Conservation (phyloP, 2,797 vertebrate genomes). For the Pelodytes ibericus region DNA sequence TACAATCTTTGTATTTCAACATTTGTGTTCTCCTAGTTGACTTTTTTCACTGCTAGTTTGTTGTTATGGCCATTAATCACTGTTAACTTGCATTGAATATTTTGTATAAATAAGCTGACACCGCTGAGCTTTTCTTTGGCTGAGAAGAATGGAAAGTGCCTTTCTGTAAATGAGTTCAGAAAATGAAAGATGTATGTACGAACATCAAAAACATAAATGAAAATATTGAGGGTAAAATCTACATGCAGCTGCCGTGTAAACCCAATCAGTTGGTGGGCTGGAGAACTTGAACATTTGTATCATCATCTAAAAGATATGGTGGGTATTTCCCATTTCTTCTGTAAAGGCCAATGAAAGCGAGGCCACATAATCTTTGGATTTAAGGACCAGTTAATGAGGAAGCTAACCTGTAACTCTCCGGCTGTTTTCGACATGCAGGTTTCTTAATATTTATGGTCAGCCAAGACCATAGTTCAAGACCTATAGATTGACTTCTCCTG, state of each 20-base stretch:
- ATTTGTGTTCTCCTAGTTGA: constrained; percentile 48
- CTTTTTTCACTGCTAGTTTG: constrained; percentile 47
- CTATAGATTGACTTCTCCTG: no score
- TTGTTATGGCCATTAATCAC: constrained; percentile 54
- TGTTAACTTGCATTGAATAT: constrained; percentile 55
- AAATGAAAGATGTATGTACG: constrained; percentile 34
- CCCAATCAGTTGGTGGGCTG: background rate
- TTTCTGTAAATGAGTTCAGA: constrained; percentile 28
- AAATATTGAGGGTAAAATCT: background rate
- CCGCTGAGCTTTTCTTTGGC: constrained; percentile 48
- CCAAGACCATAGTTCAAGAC: no score
- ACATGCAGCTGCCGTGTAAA: background rate
- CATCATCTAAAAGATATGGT: background rate
- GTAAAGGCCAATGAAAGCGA: background rate
- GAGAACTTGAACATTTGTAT: background rate
- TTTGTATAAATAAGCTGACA: constrained; percentile 54
- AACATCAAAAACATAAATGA: background rate
- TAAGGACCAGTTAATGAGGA: no score
- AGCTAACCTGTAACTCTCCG: no score
- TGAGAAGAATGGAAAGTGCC: constrained; percentile 43
- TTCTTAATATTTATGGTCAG: no score
- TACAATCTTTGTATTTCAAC: constrained; percentile 50
- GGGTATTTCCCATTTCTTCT: background rate
- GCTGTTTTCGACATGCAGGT: no score
- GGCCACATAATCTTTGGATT: background rate